Conservation (phyloP, 2,113 vertebrate species). For the Struthidea cinerea region DNA sequence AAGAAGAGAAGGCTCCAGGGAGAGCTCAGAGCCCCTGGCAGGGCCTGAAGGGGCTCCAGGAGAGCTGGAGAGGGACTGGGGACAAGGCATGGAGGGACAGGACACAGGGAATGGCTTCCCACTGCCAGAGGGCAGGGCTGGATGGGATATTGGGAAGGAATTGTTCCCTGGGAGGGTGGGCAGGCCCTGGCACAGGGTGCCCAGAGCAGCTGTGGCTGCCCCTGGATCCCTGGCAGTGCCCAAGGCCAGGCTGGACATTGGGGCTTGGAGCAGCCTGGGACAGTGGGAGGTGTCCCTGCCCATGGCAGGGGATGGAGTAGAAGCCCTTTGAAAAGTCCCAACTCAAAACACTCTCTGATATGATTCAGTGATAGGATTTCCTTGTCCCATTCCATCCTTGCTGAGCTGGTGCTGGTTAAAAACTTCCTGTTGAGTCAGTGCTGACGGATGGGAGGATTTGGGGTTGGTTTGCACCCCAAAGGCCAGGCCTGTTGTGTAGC, state of each 20-base stretch:
- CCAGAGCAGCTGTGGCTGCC: background rate
- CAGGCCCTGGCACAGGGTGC: background rate
- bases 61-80: background rate
- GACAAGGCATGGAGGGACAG: background rate
- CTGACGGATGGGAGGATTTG: background rate
- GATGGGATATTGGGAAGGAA: background rate
- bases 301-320: background rate
- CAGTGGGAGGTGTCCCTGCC: background rate
- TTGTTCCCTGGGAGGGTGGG: background rate
- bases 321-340: background rate
- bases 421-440: conserved; percentile 23
- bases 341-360: background rate
- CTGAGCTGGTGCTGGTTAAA: background rate
- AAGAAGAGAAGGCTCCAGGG: background rate
- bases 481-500: background rate
- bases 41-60: background rate
- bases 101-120: background rate
- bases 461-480: background rate
- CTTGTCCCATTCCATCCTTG: background rate
- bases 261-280: background rate
- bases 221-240: background rate
- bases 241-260: background rate
- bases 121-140: background rate
- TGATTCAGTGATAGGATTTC: background rate
- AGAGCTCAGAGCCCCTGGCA: background rate